phyloP scores from a whole-genome alignment of 2,113 vertebrate genomes.

The Catagonus wagneri region DNA sequence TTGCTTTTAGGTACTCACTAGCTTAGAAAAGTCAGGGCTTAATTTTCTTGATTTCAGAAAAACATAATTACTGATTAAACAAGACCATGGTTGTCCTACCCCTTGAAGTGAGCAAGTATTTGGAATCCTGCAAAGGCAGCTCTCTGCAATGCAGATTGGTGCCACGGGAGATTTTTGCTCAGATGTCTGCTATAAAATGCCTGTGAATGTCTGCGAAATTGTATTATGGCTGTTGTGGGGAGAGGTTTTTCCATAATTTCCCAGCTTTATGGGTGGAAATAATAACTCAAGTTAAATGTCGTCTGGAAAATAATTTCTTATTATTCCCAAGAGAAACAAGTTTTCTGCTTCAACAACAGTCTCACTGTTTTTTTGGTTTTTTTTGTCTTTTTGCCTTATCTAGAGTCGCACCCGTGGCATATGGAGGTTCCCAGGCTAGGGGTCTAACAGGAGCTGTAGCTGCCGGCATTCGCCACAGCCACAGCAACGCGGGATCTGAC shows the following conservation, averaged over 20 bases:
- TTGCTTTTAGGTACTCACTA: neutral
- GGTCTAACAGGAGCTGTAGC: too few relatives aligned
- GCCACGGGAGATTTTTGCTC: neutral
- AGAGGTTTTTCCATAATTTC: neutral
- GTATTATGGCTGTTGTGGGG: neutral
- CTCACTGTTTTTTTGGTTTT: too few relatives aligned
- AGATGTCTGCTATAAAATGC: neutral
- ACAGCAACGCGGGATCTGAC: too few relatives aligned
- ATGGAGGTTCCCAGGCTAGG: too few relatives aligned
- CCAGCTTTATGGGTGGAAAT: slow-evolving; percentile 32
- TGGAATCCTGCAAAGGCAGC: neutral
- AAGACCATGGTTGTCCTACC: neutral
- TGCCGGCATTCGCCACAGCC: too few relatives aligned
- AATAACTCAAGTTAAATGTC: neutral
- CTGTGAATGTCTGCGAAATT: neutral
- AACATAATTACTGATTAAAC: neutral
- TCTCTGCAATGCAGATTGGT: neutral
- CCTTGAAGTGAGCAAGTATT: neutral
- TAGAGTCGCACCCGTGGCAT: too few relatives aligned
- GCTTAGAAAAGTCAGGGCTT: slow-evolving; percentile 19
- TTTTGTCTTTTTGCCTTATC: too few relatives aligned
- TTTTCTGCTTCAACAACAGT: too few relatives aligned
- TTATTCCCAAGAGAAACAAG: neutral
- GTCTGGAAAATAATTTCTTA: slow-evolving; percentile 35
- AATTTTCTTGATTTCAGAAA: slow-evolving; percentile 50